phyloP scores from a whole-genome alignment of 2,797 vertebrate species.

The Rousettus madagascariensis region DNA sequence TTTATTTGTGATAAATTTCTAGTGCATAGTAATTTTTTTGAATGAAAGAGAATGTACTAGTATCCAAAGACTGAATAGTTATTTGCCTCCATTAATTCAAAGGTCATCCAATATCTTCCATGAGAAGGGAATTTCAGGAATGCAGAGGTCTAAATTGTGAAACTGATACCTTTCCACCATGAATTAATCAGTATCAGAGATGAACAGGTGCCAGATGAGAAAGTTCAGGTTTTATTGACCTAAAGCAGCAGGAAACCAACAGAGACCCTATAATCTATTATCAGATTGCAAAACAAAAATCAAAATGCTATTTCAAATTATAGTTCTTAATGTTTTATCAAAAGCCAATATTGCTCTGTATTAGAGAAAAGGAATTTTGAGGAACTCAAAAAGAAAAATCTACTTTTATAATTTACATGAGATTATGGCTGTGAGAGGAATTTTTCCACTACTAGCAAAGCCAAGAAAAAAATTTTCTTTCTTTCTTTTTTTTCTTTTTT shows the following conservation, averaged over 20 bases:
- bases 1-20: slow-evolving; percentile 30
- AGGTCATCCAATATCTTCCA: neutral
- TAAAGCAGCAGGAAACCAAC: neutral
- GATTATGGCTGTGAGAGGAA: neutral
- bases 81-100: slow-evolving; percentile 10
- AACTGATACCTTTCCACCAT: slow-evolving; percentile 6
- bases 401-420: slow-evolving; percentile 4
- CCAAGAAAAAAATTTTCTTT: neutral
- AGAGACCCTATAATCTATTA: neutral
- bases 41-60: neutral
- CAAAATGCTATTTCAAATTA: neutral
- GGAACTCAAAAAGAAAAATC: slow-evolving; percentile 26
- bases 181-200: slow-evolving; percentile 37
- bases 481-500: neutral
- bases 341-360: neutral
- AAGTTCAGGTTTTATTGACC: slow-evolving; percentile 38
- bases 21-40: neutral
- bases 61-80: slow-evolving; percentile 35
- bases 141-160: neutral
- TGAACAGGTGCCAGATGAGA: slow-evolving; percentile 46
- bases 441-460: slow-evolving; percentile 38
- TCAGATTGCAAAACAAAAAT: slow-evolving; percentile 14
- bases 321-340: neutral
- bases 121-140: slow-evolving; percentile 14
- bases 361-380: neutral